Conservation (phyloP, 2,113 vertebrate species). For the Xerus inauris region DNA sequence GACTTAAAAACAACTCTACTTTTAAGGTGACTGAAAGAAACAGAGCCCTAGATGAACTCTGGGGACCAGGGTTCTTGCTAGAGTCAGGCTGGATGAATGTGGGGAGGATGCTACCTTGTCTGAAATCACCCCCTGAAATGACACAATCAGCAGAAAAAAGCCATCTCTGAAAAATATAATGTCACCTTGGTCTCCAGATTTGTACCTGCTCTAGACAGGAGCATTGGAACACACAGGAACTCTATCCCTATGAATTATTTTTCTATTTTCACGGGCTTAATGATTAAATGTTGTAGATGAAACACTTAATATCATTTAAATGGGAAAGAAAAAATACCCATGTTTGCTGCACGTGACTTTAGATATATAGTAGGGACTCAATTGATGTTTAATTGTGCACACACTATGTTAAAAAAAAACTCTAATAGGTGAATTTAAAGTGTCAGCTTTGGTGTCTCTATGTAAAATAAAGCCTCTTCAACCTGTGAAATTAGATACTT, state of each 20-base stretch:
- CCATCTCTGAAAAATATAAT: neutral
- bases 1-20: neutral
- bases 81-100: neutral
- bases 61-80: neutral
- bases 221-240: neutral
- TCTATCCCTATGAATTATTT: neutral
- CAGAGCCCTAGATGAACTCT: neutral
- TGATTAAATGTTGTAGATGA: neutral
- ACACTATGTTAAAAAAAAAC: neutral
- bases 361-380: neutral
- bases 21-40: neutral
- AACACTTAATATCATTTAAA: neutral
- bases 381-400: neutral
- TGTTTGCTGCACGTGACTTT: neutral
- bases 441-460: neutral
- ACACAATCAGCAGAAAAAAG: neutral
- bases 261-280: neutral
- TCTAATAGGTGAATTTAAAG: neutral
- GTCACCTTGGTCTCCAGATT: neutral
- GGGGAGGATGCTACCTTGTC: accelerated
- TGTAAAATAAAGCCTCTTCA: neutral
- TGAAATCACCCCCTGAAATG: neutral
- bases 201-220: neutral
- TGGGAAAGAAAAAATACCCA: neutral
- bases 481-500: neutral